Percentiles rank a stretch among this genome's conserved stretches.
Conservation (phyloP, 2,113 vertebrate genomes). For the Heteronetta atricapilla region DNA sequence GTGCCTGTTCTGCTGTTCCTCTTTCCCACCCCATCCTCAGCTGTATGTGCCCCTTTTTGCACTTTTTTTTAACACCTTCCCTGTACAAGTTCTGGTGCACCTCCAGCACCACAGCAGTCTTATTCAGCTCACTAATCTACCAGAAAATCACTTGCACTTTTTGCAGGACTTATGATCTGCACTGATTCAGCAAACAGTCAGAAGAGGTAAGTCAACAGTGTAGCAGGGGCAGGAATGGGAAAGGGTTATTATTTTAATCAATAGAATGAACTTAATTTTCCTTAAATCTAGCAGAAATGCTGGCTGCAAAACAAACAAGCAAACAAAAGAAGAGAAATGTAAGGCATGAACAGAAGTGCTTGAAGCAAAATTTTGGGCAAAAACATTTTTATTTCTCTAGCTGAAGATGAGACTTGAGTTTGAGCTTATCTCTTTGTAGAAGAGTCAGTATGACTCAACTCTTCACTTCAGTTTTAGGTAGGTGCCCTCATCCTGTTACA, state of each 20-base stretch:
- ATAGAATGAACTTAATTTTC: background rate
- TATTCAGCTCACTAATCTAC: background rate
- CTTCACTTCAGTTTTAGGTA: background rate
- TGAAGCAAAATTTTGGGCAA: background rate
- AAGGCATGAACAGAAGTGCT: background rate
- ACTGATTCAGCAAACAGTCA: background rate
- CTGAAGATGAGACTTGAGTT: background rate
- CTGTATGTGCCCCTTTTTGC: background rate
- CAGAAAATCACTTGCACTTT: background rate
- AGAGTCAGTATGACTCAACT: accelerated
- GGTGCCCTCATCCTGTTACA: background rate
- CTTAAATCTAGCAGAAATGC: background rate
- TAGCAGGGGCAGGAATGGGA: background rate
- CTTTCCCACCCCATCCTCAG: background rate
- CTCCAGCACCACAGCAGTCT: background rate
- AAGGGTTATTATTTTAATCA: background rate
- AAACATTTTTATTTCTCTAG: background rate
- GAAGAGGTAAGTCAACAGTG: accelerated
- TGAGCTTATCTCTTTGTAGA: background rate
- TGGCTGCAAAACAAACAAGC: background rate
- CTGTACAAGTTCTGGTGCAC: background rate
- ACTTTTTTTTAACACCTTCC: background rate
- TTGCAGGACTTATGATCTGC: background rate
- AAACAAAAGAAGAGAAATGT: background rate
- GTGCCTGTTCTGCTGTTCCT: background rate